Base-by-base conservation (phyloP, 1,140 invertebrate species). In the Drosophila pallidifrons region DNA sequence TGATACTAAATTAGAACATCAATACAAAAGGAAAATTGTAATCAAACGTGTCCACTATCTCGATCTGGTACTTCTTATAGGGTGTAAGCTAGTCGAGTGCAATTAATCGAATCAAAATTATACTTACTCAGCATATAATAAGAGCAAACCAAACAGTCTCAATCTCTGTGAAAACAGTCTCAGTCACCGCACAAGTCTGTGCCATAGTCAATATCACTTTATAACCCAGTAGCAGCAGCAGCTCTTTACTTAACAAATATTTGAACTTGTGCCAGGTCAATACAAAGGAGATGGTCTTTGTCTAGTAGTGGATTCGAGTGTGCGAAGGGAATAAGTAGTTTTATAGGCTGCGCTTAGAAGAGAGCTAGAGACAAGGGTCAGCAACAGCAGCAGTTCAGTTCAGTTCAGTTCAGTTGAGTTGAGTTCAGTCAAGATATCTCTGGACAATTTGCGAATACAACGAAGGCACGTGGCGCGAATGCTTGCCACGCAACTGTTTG, bases 151-250 rank as follows among this genome's bases (percentile, higher is more conserved):
- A 43, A 43, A 43, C 41, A 43, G n/a, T 43, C 35, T 43, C 41
- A 43, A 13, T 43, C 11, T 7, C 41, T 13, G 41, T 13, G 11
- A 41, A 43, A 43, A 43, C 41, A 43, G n/a, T 43, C 35, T 43
- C 41, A 43, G 6, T 43, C 11, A 41, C 41, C n/a, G n/a, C n/a
- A 43, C 41, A 43, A 43, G 41, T 43, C 41, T n/a, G 11, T 43
- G 41, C 41, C 41, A 43, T 13, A 43, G 41, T 43, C 41, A 43
- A 43, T 43, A 43, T 43, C 41, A 43, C 41, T 43, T 43, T 43
- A 13, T 43, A 43, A 13, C 11, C 11, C 41, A 43, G n/a, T n/a
- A 43, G 41, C 41, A 43, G 41, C 41, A 43, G 41, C n/a, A 13
- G 41, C 41, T 43, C 41, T 43, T 43, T 43, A 43, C 41, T 43